A percentile compares a stretch with the other conserved stretches of the same genome.
Evolutionary conservation across 53 echinoderm and acorn worm genomes (phyloP).

Genomic region (Patiria pectinifera): DNA sequence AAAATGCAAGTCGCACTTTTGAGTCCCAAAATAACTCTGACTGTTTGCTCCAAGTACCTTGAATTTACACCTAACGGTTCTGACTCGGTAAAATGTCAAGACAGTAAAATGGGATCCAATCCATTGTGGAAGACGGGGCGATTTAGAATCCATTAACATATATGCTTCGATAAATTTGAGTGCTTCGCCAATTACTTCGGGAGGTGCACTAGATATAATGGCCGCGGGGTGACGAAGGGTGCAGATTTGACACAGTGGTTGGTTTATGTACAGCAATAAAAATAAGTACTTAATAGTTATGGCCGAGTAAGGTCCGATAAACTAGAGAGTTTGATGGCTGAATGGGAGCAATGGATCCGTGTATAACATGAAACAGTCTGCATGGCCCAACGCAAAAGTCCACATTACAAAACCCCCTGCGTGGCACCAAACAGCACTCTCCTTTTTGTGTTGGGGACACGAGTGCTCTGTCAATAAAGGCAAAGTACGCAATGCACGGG

Average conservation of each 20-base stretch:
- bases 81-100: no score
- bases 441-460: conserved; percentile 22
- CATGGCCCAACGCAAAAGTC: conserved; percentile 34
- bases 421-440: conserved; percentile 5
- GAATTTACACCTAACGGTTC: no score
- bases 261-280: conserved; percentile 16
- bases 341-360: neutral
- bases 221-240: neutral
- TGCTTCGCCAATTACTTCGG: conserved; percentile 8
- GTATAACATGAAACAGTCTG: neutral
- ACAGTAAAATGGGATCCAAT: no score
- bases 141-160: conserved; percentile 13
- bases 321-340: neutral
- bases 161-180: neutral
- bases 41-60: no score
- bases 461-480: conserved; percentile 40
- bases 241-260: neutral
- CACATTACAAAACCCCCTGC: conserved; percentile 28
- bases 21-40: no score
- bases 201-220: conserved; percentile 8
- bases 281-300: conserved; percentile 32
- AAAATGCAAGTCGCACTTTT: no score
- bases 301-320: neutral
- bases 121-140: neutral
- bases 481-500: conserved; percentile 8